phyloP scores from a whole-genome alignment of 2,113 vertebrate species.

The Progne subis region DNA sequence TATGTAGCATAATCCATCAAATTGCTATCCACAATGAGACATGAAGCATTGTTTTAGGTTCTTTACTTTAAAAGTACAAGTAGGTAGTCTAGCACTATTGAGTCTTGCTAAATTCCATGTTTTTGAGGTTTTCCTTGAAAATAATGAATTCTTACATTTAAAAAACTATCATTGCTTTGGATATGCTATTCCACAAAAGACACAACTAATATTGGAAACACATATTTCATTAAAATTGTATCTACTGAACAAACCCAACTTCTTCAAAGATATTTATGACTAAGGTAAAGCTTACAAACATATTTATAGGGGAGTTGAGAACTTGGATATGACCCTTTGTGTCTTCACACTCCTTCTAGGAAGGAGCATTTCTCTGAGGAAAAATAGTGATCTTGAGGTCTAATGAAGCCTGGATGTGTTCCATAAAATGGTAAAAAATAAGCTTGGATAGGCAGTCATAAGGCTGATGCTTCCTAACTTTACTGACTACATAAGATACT shows the following conservation, averaged over 20 bases:
- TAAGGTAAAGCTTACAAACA: background rate
- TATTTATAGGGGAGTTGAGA: background rate
- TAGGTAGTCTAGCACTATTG: background rate
- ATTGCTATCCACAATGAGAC: background rate
- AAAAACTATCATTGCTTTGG: background rate
- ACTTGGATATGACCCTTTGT: background rate
- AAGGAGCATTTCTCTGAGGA: background rate
- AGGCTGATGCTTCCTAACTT: background rate
- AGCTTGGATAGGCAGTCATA: background rate
- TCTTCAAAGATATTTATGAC: background rate
- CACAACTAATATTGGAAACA: background rate
- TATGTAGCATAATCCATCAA: background rate
- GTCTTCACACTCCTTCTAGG: background rate
- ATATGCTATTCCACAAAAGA: background rate
- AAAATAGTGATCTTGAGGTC: background rate
- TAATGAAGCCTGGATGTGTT: background rate
- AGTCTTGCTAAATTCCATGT: background rate
- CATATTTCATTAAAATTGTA: rapidly evolving
- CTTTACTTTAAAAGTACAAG: background rate
- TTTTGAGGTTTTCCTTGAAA: background rate
- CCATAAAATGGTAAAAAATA: background rate
- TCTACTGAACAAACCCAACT: background rate
- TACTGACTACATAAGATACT: background rate
- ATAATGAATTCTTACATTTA: background rate
- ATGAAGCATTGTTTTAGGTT: background rate